Evolutionary conservation across 2,797 vertebrate species (phyloP).

Genomic region (Taeniopygia guttata): DNA sequence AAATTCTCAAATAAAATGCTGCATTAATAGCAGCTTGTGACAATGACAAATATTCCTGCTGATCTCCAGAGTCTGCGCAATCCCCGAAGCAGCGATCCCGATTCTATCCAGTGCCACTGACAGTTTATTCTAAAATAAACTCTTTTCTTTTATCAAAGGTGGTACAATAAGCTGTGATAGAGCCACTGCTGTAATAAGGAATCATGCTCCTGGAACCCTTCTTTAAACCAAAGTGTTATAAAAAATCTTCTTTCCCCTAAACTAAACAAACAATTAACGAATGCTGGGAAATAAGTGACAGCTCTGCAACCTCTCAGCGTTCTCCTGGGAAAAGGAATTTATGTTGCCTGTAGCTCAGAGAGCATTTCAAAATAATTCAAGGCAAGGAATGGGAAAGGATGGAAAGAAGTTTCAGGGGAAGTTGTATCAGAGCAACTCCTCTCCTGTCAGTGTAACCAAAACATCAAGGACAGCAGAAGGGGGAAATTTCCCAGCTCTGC

Average conservation of each 20-base stretch:
- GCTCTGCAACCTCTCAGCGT: background rate
- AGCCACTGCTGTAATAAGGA: conserved; percentile 1
- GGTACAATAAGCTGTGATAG: conserved; percentile 4
- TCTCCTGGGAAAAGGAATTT: background rate
- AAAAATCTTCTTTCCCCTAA: background rate
- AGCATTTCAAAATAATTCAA: background rate
- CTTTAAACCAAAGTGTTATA: background rate
- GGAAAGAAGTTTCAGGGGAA: background rate
- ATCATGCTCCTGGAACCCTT: background rate
- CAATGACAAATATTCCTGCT: background rate
- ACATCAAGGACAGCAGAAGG: background rate
- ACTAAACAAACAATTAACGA: conserved; percentile 31
- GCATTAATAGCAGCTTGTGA: background rate
- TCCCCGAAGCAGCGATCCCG: background rate
- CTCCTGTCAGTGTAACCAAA: background rate
- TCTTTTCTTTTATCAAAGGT: conserved; percentile 12
- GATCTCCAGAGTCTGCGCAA: background rate
- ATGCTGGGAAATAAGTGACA: background rate
- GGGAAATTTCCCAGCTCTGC: background rate
- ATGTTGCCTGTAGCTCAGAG: background rate
- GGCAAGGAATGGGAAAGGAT: background rate
- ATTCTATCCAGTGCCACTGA: background rate
- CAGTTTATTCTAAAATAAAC: background rate
- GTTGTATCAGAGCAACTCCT: background rate
- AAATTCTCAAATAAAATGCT: background rate